Evolutionary conservation across 2,113 vertebrate species (phyloP), one percentile per base, ranked within the genome.

Genomic region (Etia nguti): DNA sequence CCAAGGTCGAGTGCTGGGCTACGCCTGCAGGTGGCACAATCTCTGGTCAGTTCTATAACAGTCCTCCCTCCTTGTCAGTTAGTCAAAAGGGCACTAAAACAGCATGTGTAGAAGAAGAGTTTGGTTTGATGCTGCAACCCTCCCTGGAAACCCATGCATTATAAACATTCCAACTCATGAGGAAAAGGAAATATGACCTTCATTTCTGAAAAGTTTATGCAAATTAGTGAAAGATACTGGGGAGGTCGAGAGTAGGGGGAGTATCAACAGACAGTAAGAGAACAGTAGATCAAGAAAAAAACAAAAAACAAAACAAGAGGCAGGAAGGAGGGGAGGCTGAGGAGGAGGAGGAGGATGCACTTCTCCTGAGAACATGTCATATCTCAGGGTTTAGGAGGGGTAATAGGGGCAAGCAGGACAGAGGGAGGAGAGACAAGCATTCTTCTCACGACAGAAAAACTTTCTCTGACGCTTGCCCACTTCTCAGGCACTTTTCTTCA

Each of bases 391-490:
- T 6, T n/a, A 15, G 31, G 75, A 54, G 29, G 43, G 20, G 65
- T 16, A 20, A 80, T 31, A 26, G 56, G 65, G 11, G 87, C 88
- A 87, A 90, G 89, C 82, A 54, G 87, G 91, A 48, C 62, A 86
- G 88, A 80, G 85, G 87, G 84, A 54, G 87, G 82, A 83, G 86
- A 81, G 85, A 54, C 4, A 56, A 84, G 46, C 73, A 65, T 94
- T 97, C 96, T 96, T 96, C 92, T 95, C 94, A 95, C 95, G 91
- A 95, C 95, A 95, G 95, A 96, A 95, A 97, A 95, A 94, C 87
- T 62, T 90, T 86, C 85, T 88, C 83, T 95, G 94, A 91, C 91
- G 97, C 92, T 86, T 93, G 95, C 96, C 89, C 86, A 89, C 96
- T 94, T 91, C 95, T 96, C 96, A 96, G 96, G 95, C 92, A 96